A percentile compares a stretch with the other conserved stretches of the same genome.
Evolutionary conservation across 2,113 vertebrate species (phyloP).

Genomic region (Pelusios castaneus): DNA sequence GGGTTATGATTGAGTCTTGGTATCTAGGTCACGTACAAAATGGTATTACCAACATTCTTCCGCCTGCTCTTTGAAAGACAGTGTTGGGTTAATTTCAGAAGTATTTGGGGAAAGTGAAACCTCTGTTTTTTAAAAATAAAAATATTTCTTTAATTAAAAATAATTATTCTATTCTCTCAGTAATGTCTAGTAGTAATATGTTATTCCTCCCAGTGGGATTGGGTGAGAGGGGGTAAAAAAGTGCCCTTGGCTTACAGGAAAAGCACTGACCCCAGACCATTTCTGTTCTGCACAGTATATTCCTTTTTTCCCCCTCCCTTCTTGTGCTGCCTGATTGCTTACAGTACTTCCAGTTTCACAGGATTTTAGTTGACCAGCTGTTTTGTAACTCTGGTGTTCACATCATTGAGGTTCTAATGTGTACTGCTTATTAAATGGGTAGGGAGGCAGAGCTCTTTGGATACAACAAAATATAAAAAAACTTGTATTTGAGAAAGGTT

Average conservation of each 20-base stretch:
- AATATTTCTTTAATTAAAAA: not conserved
- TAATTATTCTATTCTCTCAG: not conserved
- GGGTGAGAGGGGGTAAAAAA: no score
- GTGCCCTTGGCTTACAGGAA: no score
- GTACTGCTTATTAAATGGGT: not conserved
- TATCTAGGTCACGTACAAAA: slow-evolving; percentile 43
- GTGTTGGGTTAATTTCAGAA: not conserved
- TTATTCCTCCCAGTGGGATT: no score
- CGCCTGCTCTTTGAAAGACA: slow-evolving; percentile 33
- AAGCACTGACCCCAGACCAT: no score
- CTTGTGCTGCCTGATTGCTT: not conserved
- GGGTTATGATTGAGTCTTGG: slow-evolving; percentile 61
- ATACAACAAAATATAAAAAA: not conserved
- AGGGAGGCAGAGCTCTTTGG: not conserved
- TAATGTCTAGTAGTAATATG: not conserved
- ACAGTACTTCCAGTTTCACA: no score
- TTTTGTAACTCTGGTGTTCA: no score
- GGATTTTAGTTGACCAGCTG: no score
- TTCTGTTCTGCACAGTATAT: no score
- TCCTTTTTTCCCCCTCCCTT: no score
- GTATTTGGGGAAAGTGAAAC: not conserved
- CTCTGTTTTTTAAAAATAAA: not conserved
- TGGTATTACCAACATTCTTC: slow-evolving; percentile 43
- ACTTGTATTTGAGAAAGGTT: not conserved
- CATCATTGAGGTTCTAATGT: not conserved